Evolutionary conservation across 2,888 invertebrate species (phyloP).

Genomic region (Drosophila meridiana): DNA sequence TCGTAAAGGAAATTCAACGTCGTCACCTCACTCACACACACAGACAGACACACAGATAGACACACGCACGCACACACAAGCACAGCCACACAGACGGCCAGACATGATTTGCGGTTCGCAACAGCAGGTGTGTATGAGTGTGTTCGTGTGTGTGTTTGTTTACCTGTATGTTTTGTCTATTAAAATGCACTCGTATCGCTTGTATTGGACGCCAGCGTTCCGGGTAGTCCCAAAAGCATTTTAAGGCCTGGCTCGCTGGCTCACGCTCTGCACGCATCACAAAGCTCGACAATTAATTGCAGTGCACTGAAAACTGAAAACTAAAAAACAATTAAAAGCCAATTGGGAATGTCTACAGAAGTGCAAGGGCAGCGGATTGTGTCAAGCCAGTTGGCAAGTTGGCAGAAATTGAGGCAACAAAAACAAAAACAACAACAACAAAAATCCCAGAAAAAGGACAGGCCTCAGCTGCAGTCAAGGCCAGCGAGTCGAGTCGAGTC

Average conservation of each 20-base stretch:
- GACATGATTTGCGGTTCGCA: constrained; percentile 39
- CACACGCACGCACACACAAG: neutral
- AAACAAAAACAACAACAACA: constrained; percentile 14
- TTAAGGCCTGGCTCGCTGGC: constrained; percentile 4
- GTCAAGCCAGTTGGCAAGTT: constrained; percentile 24
- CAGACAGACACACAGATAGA: neutral
- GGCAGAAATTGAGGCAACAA: neutral
- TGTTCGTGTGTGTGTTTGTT: constrained; percentile 6
- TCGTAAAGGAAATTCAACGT: constrained; percentile 68
- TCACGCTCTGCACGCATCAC: constrained; percentile 14
- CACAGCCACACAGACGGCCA: constrained; percentile 8
- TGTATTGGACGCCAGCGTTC: constrained; percentile 31
- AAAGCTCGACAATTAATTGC: constrained; percentile 19
- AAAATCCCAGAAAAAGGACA: constrained; percentile 60
- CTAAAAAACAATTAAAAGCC: constrained; percentile 48
- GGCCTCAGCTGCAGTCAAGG: constrained; percentile 62
- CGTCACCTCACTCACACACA: constrained; percentile 31
- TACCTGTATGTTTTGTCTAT: neutral
- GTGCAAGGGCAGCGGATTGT: constrained; percentile 59
- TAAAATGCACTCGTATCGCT: constrained; percentile 4
- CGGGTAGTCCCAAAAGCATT: constrained; percentile 51
- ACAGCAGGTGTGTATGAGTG: constrained; percentile 21
- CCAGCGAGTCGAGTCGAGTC: constrained; percentile 62
- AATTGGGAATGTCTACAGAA: constrained; percentile 22
- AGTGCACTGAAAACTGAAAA: neutral